phyloP scores from a whole-genome alignment of 2,113 vertebrate genomes.

The Alces alces region DNA sequence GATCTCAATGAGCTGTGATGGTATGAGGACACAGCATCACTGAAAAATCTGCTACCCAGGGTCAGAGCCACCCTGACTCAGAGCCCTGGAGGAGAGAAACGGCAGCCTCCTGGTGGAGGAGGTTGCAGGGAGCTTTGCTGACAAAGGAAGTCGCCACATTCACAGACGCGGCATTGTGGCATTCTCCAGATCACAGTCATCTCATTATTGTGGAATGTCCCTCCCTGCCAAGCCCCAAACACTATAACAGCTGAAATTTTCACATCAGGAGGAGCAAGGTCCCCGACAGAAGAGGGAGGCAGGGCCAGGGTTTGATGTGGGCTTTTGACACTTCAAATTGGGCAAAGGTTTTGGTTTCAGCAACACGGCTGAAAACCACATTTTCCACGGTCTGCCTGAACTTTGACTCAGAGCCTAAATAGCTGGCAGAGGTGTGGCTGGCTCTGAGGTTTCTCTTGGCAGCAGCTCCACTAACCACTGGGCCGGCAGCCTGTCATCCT shows the following conservation, averaged over 20 bases:
- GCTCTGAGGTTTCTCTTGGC: not conserved
- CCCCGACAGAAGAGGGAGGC: not conserved
- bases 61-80: not conserved
- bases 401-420: not conserved
- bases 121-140: not conserved
- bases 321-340: not conserved
- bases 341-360: not conserved
- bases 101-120: not conserved
- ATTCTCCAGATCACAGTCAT: not conserved
- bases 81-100: not conserved
- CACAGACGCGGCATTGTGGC: not conserved
- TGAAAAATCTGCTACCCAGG: no score
- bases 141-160: not conserved
- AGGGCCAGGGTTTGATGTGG: not conserved
- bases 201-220: not conserved
- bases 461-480: not conserved
- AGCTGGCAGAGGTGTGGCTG: not conserved
- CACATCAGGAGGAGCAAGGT: not conserved
- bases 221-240: not conserved
- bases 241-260: not conserved
- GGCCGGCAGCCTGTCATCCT: not conserved
- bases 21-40: rapidly evolving
- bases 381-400: not conserved
- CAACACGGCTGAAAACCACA: not conserved
- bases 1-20: no score